phyloP scores from a whole-genome alignment of 2,797 vertebrate species.

The Pangasius djambal region DNA sequence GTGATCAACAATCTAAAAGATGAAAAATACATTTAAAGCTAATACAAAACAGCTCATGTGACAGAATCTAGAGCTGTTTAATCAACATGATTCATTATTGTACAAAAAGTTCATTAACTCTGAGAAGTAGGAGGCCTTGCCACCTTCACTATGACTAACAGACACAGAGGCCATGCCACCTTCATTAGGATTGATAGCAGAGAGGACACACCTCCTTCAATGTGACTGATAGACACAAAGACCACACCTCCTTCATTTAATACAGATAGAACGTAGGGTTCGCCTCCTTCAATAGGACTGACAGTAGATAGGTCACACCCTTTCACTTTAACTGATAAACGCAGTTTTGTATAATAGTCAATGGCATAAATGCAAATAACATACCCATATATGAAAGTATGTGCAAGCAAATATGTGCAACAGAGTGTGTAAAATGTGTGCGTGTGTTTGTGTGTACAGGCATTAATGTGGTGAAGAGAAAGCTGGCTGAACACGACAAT shows the following conservation, averaged over 20 bases:
- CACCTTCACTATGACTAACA: not conserved
- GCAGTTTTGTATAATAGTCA: not conserved
- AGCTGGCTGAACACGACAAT: slow-evolving; percentile 88
- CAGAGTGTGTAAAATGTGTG: slow-evolving; percentile 7
- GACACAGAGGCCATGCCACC: not conserved
- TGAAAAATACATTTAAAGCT: not conserved
- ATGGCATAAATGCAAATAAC: not conserved
- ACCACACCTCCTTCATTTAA: not conserved
- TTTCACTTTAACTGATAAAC: not conserved
- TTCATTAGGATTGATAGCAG: not conserved
- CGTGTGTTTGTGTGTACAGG: slow-evolving; percentile 69
- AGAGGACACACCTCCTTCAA: not conserved
- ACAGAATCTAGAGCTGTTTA: not conserved
- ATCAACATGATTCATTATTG: not conserved
- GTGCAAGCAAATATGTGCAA: not conserved
- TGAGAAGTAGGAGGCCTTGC: not conserved
- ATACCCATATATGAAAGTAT: not conserved
- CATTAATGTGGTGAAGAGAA: slow-evolving; percentile 87
- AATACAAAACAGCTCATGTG: not conserved
- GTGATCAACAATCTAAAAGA: not conserved
- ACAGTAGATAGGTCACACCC: not conserved
- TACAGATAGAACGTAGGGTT: not conserved
- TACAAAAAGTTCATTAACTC: not conserved
- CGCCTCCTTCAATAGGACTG: not conserved
- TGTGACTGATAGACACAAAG: not conserved